Evolutionary conservation across 2,113 vertebrate genomes (phyloP).

Genomic region (Ivindomyrus marchei): DNA sequence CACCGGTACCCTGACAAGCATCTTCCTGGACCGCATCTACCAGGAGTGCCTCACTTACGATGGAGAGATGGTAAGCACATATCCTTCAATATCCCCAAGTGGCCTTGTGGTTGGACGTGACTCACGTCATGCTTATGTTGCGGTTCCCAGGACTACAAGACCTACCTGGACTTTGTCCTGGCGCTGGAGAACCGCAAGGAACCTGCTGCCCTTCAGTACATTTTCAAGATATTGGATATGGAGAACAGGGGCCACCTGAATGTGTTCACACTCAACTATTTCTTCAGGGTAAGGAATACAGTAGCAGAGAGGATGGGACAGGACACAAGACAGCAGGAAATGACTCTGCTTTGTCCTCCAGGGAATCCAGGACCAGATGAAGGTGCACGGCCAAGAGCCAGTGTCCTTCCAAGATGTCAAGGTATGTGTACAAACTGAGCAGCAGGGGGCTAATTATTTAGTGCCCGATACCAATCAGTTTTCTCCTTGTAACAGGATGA

Average conservation of each 20-base stretch:
- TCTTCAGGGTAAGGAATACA: slow-evolving; percentile 82
- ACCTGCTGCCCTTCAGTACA: slow-evolving; percentile 91
- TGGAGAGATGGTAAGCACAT: slow-evolving; percentile 85
- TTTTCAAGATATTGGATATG: slow-evolving; percentile 96
- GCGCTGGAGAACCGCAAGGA: slow-evolving; percentile 97
- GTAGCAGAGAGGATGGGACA: not conserved
- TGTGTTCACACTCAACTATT: slow-evolving; percentile 96
- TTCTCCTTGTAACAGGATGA: slow-evolving; percentile 71
- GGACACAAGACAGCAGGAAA: not conserved
- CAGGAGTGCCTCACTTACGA: slow-evolving; percentile 96
- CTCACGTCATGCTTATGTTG: not conserved
- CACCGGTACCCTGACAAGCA: slow-evolving; percentile 86
- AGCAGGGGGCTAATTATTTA: no score
- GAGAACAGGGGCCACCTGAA: slow-evolving; percentile 92
- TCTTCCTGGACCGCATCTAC: slow-evolving; percentile 93
- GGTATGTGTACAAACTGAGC: slow-evolving; percentile 50
- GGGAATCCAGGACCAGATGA: slow-evolving; percentile 98
- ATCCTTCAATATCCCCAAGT: not conserved
- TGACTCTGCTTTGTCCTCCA: slow-evolving; percentile 42
- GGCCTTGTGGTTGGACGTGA: not conserved
- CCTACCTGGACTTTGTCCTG: slow-evolving; percentile 93
- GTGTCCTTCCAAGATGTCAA: slow-evolving; percentile 97
- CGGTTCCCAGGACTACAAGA: slow-evolving; percentile 87
- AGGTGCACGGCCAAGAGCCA: slow-evolving; percentile 88
- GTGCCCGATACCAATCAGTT: not conserved